These are phyloP conservation scores for Microcebus lehilahytsara DNA, from an alignment of 2,113 vertebrate genomes.

Conservation along the genomic window DNA sequence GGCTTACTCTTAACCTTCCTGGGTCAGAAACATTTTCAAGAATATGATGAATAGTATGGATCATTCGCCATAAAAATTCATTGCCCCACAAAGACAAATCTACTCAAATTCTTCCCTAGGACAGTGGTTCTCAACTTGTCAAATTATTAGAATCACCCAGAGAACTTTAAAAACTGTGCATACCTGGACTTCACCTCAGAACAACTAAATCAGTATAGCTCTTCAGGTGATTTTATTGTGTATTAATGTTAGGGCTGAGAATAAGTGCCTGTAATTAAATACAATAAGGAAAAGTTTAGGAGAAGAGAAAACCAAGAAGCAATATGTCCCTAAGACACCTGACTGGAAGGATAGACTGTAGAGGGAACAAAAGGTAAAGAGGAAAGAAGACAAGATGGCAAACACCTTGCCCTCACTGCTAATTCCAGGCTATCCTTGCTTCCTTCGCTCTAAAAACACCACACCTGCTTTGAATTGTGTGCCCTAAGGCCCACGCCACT, in stretches of 20 bases:
- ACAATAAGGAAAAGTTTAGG: not conserved
- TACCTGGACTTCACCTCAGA: not conserved
- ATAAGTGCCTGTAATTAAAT: too few species aligned
- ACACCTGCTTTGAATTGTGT: not conserved
- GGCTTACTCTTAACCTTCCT: not conserved
- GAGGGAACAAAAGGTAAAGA: not conserved
- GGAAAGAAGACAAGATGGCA: not conserved
- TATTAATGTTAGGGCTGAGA: not conserved
- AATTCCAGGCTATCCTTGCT: not conserved
- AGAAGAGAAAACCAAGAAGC: not conserved
- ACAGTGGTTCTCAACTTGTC: not conserved
- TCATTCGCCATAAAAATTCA: not conserved
- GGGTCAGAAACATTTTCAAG: not conserved
- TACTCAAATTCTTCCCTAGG: not conserved
- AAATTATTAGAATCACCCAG: not conserved
- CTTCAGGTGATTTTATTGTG: not conserved
- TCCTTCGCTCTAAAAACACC: not conserved
- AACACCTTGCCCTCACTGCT: not conserved
- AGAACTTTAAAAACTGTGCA: not conserved
- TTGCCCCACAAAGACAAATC: not conserved
- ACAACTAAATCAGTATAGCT: not conserved
- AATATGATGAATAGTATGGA: not conserved
- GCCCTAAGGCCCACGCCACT: fast-evolving
- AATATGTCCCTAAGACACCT: not conserved
- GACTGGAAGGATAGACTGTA: not conserved